Conservation (phyloP, 2,113 vertebrate species). For the Lichenostomus cassidix region DNA sequence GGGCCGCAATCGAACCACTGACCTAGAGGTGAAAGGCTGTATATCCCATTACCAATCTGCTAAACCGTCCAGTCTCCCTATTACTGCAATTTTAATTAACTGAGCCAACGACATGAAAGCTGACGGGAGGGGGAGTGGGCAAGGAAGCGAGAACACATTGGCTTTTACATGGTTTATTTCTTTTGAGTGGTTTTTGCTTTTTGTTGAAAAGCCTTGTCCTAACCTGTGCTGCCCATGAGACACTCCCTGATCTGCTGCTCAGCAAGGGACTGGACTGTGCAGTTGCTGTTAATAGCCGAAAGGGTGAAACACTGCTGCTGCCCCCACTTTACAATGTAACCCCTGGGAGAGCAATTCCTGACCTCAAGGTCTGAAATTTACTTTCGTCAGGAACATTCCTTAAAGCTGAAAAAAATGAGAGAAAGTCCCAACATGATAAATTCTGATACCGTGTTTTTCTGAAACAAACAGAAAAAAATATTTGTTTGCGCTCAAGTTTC, state of each 20-base stretch:
- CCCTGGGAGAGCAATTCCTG: not conserved
- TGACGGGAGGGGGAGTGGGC: not conserved
- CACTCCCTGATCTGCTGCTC: not conserved
- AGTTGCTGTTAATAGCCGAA: not conserved
- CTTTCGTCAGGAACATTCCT: not conserved
- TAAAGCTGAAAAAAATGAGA: not conserved
- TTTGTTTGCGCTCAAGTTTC: not conserved
- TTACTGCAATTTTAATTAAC: conserved; percentile 71
- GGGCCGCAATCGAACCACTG: conserved; percentile 49
- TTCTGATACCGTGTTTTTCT: not conserved
- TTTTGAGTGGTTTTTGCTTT: conserved; percentile 30
- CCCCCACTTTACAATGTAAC: not conserved
- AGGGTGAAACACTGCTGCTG: not conserved
- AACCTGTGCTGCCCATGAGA: not conserved
- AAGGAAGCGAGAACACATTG: conserved; percentile 49
- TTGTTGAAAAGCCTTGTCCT: not conserved
- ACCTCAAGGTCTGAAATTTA: not conserved
- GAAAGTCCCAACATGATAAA: not conserved
- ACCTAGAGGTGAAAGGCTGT: conserved; percentile 67
- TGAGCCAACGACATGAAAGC: conserved; percentile 61
- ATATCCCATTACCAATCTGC: conserved; percentile 61
- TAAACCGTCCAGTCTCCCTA: conserved; percentile 42
- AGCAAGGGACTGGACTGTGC: fast-evolving
- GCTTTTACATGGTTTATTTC: conserved; percentile 47
- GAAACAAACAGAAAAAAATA: not conserved